Evolutionary conservation across 2,888 invertebrate genomes (phyloP).

Genomic region (Muscina levida): DNA sequence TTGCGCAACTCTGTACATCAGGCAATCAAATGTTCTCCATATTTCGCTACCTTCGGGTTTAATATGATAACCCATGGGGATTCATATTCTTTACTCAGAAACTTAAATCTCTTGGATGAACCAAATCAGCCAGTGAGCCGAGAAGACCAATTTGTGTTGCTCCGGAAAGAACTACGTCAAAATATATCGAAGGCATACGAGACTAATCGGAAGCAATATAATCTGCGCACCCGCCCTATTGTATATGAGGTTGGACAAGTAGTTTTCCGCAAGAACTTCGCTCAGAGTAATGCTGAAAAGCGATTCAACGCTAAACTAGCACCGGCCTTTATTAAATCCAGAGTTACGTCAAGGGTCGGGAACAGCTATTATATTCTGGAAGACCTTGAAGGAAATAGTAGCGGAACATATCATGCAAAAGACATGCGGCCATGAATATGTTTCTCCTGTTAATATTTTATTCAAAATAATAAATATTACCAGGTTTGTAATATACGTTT

Average conservation of each 20-base stretch:
- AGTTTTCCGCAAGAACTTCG: too few relatives aligned
- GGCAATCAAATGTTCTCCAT: too few relatives aligned
- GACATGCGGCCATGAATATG: too few relatives aligned
- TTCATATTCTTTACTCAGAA: neutral
- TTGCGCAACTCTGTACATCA: too few relatives aligned
- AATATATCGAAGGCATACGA: neutral
- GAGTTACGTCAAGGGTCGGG: neutral
- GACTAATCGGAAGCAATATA: neutral
- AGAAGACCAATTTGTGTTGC: neutral
- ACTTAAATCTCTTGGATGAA: neutral
- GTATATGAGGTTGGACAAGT: neutral
- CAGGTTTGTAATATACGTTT: too few relatives aligned
- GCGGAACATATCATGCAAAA: too few relatives aligned
- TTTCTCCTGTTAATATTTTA: too few relatives aligned
- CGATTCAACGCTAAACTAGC: neutral
- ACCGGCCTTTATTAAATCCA: neutral
- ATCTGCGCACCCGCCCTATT: neutral
- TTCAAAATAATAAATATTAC: too few relatives aligned
- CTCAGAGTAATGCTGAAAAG: too few relatives aligned
- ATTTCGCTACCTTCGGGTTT: too few relatives aligned
- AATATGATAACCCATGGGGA: too few relatives aligned
- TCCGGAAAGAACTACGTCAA: neutral
- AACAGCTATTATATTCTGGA: neutral
- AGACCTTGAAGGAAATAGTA: slow-evolving; percentile 10
- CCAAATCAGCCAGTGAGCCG: neutral